phyloP scores from a whole-genome alignment of 2,888 invertebrate species.

The Hetaerina titia region DNA sequence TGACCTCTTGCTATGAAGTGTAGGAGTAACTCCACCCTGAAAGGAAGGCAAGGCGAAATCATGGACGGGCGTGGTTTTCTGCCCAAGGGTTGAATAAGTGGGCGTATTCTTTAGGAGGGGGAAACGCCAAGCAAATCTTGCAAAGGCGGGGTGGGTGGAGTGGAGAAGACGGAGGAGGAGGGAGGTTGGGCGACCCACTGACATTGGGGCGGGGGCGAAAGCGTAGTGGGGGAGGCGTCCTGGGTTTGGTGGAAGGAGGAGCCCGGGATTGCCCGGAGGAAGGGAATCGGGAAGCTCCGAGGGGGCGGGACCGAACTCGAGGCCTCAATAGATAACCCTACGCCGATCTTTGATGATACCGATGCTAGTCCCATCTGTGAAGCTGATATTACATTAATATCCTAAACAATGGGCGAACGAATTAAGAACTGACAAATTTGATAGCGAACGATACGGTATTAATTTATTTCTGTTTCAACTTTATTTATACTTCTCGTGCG shows the following conservation, averaged over 20 bases:
- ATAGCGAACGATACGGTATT: too few species aligned
- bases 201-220: conserved; percentile 63
- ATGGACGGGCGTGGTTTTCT: conserved; percentile 66
- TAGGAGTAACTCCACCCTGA: conserved; percentile 61
- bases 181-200: conserved; percentile 64
- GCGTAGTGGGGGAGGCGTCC: conserved; percentile 50
- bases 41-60: conserved; percentile 53
- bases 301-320: conserved; percentile 61
- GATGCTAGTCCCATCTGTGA: conserved; percentile 20
- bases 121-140: conserved; percentile 55
- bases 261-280: conserved; percentile 46
- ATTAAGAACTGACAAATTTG: too few species aligned
- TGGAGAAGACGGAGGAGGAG: conserved; percentile 21
- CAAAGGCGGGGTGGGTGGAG: conserved; percentile 46
- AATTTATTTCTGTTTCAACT: too few species aligned
- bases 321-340: conserved; percentile 62
- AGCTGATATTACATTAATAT: background rate
- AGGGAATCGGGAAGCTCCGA: conserved; percentile 59
- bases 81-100: conserved; percentile 67
- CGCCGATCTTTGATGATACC: conserved; percentile 48
- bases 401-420: background rate
- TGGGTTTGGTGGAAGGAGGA: conserved; percentile 58
- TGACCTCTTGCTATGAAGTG: background rate
- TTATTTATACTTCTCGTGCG: too few species aligned
- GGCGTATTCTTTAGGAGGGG: conserved; percentile 63